A percentile compares a stretch with the other conserved stretches of the same genome.
Conservation (phyloP, 2,113 vertebrate species). For the Esox niger region DNA sequence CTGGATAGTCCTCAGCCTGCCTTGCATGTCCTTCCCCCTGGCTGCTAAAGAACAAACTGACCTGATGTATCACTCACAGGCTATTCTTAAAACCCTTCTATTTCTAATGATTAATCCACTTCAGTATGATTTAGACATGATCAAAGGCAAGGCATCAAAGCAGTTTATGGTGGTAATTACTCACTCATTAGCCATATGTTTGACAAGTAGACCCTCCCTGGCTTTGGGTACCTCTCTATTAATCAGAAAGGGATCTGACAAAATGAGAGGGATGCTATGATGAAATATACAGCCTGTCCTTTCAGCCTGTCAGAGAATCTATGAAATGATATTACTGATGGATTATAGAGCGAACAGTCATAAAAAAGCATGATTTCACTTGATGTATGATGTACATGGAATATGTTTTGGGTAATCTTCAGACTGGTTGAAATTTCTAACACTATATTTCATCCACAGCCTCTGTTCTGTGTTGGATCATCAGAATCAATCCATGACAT, state of each 20-base stretch:
- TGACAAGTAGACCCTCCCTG: conserved; percentile 63
- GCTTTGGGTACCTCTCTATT: conserved; percentile 55
- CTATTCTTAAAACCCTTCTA: conserved; percentile 47
- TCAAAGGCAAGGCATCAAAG: conserved; percentile 64
- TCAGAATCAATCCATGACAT: conserved; percentile 57
- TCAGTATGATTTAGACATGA: conserved; percentile 53
- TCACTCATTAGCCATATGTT: conserved; percentile 69
- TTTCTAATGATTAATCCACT: conserved; percentile 52
- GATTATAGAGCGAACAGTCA: conserved; percentile 53
- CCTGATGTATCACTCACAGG: conserved; percentile 41
- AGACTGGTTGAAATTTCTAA: conserved; percentile 11
- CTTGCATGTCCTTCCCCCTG: conserved; percentile 47
- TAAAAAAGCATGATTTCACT: conserved; percentile 34
- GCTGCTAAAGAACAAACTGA: conserved; percentile 13
- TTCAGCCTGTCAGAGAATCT: conserved; percentile 38
- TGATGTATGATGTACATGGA: conserved; percentile 58
- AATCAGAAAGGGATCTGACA: conserved; percentile 64
- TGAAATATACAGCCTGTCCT: conserved; percentile 54
- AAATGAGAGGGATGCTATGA: conserved; percentile 47
- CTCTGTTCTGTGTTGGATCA: conserved; percentile 41
- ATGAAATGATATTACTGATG: conserved; percentile 58
- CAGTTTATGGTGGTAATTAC: conserved; percentile 58
- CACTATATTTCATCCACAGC: conserved; percentile 44
- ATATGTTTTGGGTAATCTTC: conserved; percentile 65
- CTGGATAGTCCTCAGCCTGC: conserved; percentile 52